Evolutionary conservation across 2,888 invertebrate genomes (phyloP).

Genomic region (Zhengitettix transpicula): DNA sequence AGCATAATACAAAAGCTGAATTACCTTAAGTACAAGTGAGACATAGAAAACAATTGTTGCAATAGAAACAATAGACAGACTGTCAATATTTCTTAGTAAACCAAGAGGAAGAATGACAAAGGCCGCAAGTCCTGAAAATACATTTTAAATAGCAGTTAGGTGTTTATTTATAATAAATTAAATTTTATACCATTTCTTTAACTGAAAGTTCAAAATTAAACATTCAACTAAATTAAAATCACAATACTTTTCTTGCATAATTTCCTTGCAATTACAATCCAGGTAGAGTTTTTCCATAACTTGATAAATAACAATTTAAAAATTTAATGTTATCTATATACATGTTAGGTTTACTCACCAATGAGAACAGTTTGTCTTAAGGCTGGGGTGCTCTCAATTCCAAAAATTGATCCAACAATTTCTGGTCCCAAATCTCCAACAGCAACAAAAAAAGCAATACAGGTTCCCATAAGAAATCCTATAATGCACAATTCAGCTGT

Average conservation of each 20-base stretch:
- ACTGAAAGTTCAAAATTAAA: too few relatives aligned
- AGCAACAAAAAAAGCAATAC: slow-evolving; percentile 94
- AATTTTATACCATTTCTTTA: too few relatives aligned
- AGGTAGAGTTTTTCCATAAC: too few relatives aligned
- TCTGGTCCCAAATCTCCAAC: slow-evolving; percentile 92
- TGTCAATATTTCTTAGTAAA: slow-evolving; percentile 74
- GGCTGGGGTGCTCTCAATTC: slow-evolving; percentile 47
- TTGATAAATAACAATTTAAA: too few relatives aligned
- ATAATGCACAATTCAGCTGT: slow-evolving; percentile 84
- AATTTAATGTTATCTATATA: too few relatives aligned
- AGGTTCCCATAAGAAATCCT: slow-evolving; percentile 84
- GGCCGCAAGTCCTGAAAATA: slow-evolving; percentile 36
- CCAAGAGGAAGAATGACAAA: slow-evolving; percentile 82
- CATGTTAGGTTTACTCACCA: slow-evolving; percentile 22
- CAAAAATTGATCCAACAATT: slow-evolving; percentile 64
- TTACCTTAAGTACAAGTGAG: slow-evolving; percentile 71
- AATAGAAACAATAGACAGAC: slow-evolving; percentile 70
- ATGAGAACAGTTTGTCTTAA: slow-evolving; percentile 30
- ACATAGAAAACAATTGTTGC: slow-evolving; percentile 85
- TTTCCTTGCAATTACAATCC: too few relatives aligned
- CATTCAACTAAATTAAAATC: too few relatives aligned
- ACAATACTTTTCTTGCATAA: too few relatives aligned
- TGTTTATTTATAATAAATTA: too few relatives aligned
- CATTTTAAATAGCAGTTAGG: too few relatives aligned
- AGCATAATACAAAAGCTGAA: background rate